Evolutionary conservation across 2,888 invertebrate species (phyloP), one percentile per base, ranked within the genome.

Genomic region (Ochropleura plecta): DNA sequence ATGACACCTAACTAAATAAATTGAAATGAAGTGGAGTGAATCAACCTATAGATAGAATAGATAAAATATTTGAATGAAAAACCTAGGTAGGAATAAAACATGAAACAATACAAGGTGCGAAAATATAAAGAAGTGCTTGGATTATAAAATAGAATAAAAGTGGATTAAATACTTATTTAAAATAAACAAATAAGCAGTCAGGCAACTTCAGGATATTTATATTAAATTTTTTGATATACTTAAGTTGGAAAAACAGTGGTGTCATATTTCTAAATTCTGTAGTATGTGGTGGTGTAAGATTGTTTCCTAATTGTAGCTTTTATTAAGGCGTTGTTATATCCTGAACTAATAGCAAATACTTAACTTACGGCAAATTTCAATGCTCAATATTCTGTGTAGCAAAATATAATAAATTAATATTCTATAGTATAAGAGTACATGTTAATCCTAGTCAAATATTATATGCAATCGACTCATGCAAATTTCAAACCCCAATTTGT

Each of bases 381-480:
- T 59, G 70, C 67, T 73, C 66, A 73, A 73, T 82, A 71, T 78
- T 78, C 74, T 72, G 76, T 78, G 70, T 81, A 74, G 87, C 86
- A 87, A 83, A 80, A 81, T 85, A 83, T 86, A 82, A 78, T 60
- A 78, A 73, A 76, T 73, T 57, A 64, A 65, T 81, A 71, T 71
- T 82, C 82, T 84, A 81, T 81, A 72, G 18, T 72, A 70, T 68
- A 67, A 42, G 59, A 73, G 59, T 78, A 77, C 65, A 66, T 81
- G 65, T 71, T 71, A 40, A 70, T 72, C 85, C 81, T 86, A 86
- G 20, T 70, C 73, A 67, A 78, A 73, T 76, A 70, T 75, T 62
- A 82, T 78, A 86, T 72, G 79, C 81, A 81, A 82, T 71, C 78
- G 89, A 89, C 89, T 88, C 94, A 94, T 94, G 94, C 93, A 94